A percentile compares a stretch with the other conserved stretches of the same genome.
phyloP scores from a whole-genome alignment of 2,797 vertebrate genomes.

The Brotula barbata region DNA sequence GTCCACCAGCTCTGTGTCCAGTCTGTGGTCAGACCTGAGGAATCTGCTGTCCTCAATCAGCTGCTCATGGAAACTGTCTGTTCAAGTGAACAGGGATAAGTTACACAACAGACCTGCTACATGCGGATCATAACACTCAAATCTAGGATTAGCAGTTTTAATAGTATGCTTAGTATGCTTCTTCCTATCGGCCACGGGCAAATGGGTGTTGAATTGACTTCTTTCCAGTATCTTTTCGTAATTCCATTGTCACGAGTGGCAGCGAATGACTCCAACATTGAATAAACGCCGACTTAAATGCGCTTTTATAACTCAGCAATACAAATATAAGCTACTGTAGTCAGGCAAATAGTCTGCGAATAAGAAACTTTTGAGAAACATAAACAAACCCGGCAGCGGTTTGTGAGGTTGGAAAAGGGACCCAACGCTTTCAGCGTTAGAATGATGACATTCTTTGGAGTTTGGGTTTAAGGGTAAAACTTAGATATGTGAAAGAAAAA shows the following conservation, averaged over 20 bases:
- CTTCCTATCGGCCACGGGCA: neutral
- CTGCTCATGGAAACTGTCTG: conserved; percentile 86
- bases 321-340: neutral
- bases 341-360: conserved; percentile 1
- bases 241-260: no score
- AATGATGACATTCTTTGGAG: neutral
- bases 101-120: no score
- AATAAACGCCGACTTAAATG: no score
- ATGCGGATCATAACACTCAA: neutral
- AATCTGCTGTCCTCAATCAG: conserved; percentile 86
- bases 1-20: conserved; percentile 91
- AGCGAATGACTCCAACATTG: neutral
- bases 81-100: neutral
- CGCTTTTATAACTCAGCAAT: no score
- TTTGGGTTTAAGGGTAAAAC: fast-evolving
- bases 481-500: neutral
- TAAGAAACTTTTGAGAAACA: conserved; percentile 55
- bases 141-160: no score
- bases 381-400: conserved; percentile 6
- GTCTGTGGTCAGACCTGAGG: conserved; percentile 77
- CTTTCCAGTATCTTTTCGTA: neutral
- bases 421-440: neutral
- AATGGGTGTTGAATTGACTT: neutral
- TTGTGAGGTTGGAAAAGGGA: conserved; percentile 17
- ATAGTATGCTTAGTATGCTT: no score